Evolutionary conservation across 2,113 vertebrate species (phyloP), one percentile per base, ranked within the genome.

Genomic region (Nothoprocta perdicaria): DNA sequence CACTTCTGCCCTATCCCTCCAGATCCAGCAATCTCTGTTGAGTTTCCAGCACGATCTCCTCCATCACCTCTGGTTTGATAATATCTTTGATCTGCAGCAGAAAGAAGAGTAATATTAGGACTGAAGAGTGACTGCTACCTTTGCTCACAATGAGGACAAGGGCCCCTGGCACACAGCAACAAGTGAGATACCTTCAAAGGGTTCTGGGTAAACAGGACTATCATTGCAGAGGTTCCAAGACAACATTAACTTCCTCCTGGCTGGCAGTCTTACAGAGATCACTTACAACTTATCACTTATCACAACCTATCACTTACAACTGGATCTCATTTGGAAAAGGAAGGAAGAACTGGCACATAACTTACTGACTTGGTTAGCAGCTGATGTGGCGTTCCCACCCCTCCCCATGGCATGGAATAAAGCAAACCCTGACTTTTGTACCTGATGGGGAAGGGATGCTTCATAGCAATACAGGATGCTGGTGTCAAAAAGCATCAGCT

Each of bases 391-490:
- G 27, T 29, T 90, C 41, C 82, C 73, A 4, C 6, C 35, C 67
- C 84, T 74, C 23, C 68, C 33, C 68, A 73, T 14, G 22, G 15
- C 1, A 14, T 27, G 57, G 38, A 61, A 33, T 9, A 18, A n/a
- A 87, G 50, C 6, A n/a, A 50, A 48, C 69, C 35, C 15, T 10
- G 22, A 14, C 35, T 21, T 45, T 48, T 48, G 57, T 97, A 99
- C 99, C 99, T 99, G 98, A 71, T 99, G 98, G 4, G 97, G 60
- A 78, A 99, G 97, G 29, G 99, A 99, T 0, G 98, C 98, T 86
- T 99, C 99, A 3, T 99, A 99, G 97, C 99, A 99, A 63, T 99
- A 99, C 26, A 99, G 97, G 85, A 99, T 98, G 84, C 99, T 99
- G 90, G 99, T 99, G 90, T 99, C 99, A 41, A 98, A 99, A 75